A percentile compares a stretch with the other conserved stretches of the same genome.
Conservation (phyloP, 35 echinoderm and acorn worm species). For the Strongylocentrotus purpuratus region DNA sequence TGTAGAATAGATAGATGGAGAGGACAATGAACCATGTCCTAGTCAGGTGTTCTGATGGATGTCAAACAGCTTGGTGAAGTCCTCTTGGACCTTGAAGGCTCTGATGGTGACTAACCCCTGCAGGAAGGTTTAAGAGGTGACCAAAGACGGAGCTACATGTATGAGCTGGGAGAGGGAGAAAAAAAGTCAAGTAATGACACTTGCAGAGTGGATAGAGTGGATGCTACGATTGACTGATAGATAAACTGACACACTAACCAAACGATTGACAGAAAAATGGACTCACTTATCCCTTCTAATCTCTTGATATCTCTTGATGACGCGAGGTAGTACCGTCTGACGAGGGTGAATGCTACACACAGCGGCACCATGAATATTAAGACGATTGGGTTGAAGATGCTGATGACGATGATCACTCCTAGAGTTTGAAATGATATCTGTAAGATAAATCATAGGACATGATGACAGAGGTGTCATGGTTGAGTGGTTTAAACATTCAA, state of each 20-base stretch:
- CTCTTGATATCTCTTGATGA: slow-evolving; percentile 91
- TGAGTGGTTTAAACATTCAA: too few relatives aligned
- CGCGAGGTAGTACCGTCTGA: slow-evolving; percentile 64
- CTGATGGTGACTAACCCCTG: slow-evolving; percentile 79
- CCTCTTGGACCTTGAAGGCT: slow-evolving; percentile 76
- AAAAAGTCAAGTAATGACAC: too few relatives aligned
- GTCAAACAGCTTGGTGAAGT: slow-evolving; percentile 73
- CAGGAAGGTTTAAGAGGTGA: slow-evolving; percentile 91
- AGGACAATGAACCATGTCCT: slow-evolving; percentile 74
- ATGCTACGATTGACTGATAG: too few relatives aligned
- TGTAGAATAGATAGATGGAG: background rate
- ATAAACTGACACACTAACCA: too few relatives aligned
- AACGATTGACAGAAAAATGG: background rate
- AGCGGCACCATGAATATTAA: slow-evolving; percentile 76
- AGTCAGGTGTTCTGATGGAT: slow-evolving; percentile 73
- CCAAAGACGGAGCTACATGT: slow-evolving; percentile 93
- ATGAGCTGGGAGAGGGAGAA: slow-evolving; percentile 8
- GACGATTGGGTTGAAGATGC: slow-evolving; percentile 88
- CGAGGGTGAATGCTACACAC: slow-evolving; percentile 55
- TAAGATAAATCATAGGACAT: background rate
- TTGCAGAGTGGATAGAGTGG: too few relatives aligned
- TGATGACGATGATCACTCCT: slow-evolving; percentile 60
- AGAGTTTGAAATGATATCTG: slow-evolving; percentile 75
- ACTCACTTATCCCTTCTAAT: slow-evolving; percentile 91
- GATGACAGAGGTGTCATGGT: too few relatives aligned